These are phyloP conservation scores for Typhlichthys subterraneus DNA, from an alignment of 2,797 vertebrate species.

Conservation along the genomic window DNA sequence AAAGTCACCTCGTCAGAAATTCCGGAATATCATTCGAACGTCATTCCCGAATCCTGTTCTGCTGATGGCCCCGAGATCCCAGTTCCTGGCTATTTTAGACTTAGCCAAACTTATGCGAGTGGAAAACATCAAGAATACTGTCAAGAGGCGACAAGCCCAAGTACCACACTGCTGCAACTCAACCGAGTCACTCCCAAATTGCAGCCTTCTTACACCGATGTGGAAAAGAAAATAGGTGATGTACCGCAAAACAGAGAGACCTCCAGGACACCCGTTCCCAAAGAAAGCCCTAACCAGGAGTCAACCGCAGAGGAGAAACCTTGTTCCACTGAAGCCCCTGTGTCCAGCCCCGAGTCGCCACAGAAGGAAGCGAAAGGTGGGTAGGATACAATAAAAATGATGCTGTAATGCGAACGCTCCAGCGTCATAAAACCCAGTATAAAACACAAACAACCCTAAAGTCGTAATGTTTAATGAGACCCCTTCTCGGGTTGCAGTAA, in stretches of 20 bases:
- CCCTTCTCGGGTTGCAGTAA: conserved; percentile 82
- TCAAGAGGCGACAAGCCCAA: conserved; percentile 90
- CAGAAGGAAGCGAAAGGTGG: conserved; percentile 97
- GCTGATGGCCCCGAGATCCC: conserved; percentile 96
- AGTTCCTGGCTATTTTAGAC: conserved; percentile 97
- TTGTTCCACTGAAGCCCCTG: conserved; percentile 87
- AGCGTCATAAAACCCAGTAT: conserved; percentile 89
- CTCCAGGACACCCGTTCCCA: conserved; percentile 82
- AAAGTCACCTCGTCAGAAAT: conserved; percentile 89
- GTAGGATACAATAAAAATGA: conserved; percentile 82
- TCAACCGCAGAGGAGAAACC: conserved; percentile 85
- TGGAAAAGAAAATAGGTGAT: conserved; percentile 89
- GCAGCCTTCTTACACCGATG: conserved; percentile 83
- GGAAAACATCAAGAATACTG: conserved; percentile 94
- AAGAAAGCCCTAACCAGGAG: conserved; percentile 87
- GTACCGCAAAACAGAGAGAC: conserved; percentile 81
- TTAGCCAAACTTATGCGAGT: conserved; percentile 96
- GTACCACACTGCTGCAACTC: conserved; percentile 90
- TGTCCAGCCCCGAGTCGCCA: conserved; percentile 92
- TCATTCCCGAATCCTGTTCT: conserved; percentile 88
- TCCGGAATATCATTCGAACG: conserved; percentile 86
- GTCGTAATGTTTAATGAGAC: conserved; percentile 91
- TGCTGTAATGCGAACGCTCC: conserved; percentile 83
- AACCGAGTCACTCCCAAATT: conserved; percentile 90
- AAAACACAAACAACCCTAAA: conserved; percentile 91